Evolutionary conservation across 2,888 invertebrate genomes (phyloP).

Genomic region (Antitype chi): DNA sequence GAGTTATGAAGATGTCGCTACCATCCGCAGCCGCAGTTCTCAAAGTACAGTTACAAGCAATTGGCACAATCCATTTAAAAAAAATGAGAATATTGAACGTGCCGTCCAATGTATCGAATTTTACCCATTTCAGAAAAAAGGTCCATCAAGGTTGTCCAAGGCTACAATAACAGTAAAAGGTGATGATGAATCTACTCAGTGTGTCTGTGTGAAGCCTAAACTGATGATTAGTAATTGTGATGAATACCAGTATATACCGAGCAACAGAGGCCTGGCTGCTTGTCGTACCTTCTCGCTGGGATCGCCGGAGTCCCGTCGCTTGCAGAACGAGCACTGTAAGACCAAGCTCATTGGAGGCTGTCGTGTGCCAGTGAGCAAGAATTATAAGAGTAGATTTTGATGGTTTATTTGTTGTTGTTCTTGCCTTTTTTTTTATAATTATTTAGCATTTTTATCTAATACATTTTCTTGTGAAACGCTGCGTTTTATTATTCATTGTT

Average conservation of each 20-base stretch:
- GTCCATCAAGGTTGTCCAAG: not conserved
- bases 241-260: conserved; percentile 7
- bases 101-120: not conserved
- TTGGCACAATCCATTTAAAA: not conserved
- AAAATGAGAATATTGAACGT: not conserved
- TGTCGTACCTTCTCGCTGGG: conserved; percentile 51
- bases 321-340: conserved; percentile 25
- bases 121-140: not conserved
- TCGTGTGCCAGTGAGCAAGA: conserved; percentile 57
- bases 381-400: conserved; percentile 45
- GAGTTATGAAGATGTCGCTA: conserved; percentile 16
- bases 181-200: conserved; percentile 5
- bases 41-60: not conserved
- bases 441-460: not conserved
- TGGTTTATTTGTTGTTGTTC: not conserved
- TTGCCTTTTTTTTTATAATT: conserved; percentile 1
- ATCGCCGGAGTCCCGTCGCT: conserved; percentile 37
- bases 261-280: conserved; percentile 17
- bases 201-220: not conserved
- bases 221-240: not conserved
- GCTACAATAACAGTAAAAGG: not conserved
- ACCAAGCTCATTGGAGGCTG: conserved; percentile 59
- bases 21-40: conserved; percentile 1
- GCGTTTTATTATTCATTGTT: not conserved
- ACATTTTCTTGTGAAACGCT: not conserved